phyloP scores from a whole-genome alignment of 1,140 invertebrate species.

The Phortica variegata region DNA sequence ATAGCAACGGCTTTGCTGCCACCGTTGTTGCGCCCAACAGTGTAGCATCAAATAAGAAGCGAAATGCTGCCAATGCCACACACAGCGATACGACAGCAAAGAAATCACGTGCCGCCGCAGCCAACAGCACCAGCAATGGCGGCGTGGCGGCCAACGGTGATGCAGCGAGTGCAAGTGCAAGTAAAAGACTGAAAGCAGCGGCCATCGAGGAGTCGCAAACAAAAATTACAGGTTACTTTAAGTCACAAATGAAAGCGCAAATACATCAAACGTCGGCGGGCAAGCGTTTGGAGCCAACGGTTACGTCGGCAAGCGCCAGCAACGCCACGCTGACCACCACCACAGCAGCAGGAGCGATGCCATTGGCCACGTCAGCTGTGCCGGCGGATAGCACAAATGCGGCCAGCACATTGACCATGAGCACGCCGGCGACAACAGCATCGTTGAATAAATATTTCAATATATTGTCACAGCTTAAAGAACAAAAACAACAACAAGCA shows the following conservation, averaged over 20 bases:
- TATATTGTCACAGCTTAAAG: slow-evolving; percentile 47
- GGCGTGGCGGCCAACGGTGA: slow-evolving; percentile 4
- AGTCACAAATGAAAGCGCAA: slow-evolving; percentile 71
- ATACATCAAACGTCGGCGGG: slow-evolving; percentile 51
- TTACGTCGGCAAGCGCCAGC: slow-evolving; percentile 3
- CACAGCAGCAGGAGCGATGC: slow-evolving; percentile 11
- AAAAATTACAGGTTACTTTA: slow-evolving; percentile 81
- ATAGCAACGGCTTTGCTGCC: neutral
- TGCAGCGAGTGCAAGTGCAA: slow-evolving; percentile 5
- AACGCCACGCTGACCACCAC: slow-evolving; percentile 40
- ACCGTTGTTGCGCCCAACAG: neutral
- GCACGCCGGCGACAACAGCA: slow-evolving; percentile 48
- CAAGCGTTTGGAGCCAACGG: slow-evolving; percentile 26
- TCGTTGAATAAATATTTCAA: slow-evolving; percentile 55
- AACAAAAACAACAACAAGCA: slow-evolving; percentile 32
- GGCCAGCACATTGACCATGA: slow-evolving; percentile 43
- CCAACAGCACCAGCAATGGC: slow-evolving; percentile 4
- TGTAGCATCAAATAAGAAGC: slow-evolving; percentile 19
- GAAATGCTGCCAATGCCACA: slow-evolving; percentile 12
- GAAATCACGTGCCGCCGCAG: slow-evolving; percentile 29
- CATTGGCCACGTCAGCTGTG: slow-evolving; percentile 2
- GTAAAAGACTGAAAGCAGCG: slow-evolving; percentile 55
- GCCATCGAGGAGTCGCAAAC: slow-evolving; percentile 54
- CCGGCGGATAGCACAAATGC: slow-evolving; percentile 14
- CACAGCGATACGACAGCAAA: slow-evolving; percentile 10